phyloP scores from a whole-genome alignment of 2,888 invertebrate species.

The Orthosia gracilis region DNA sequence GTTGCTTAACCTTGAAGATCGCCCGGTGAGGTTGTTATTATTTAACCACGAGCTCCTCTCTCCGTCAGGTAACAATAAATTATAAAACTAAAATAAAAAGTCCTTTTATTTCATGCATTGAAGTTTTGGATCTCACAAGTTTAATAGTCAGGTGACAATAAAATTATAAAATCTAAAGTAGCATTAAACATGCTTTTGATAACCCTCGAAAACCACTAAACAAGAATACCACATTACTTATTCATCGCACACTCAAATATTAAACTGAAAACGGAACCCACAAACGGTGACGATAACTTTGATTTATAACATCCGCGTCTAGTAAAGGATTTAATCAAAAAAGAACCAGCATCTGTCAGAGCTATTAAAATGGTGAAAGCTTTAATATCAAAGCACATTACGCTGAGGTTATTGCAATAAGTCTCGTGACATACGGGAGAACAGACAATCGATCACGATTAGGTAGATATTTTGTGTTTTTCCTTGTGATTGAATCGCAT shows the following conservation, averaged over 20 bases:
- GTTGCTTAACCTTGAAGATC: too few species aligned
- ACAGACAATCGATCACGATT: conserved; percentile 16
- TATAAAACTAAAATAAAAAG: too few species aligned
- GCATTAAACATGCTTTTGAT: not conserved
- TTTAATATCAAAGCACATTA: conserved; percentile 84
- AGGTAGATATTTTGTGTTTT: not conserved
- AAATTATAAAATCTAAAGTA: too few species aligned
- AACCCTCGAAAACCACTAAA: not conserved
- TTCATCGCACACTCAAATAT: conserved; percentile 30
- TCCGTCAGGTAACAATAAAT: too few species aligned
- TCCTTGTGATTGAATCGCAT: not conserved
- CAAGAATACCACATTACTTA: conserved; percentile 5
- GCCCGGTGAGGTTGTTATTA: too few species aligned
- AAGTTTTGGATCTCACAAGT: too few species aligned
- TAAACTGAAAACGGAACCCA: conserved; percentile 22
- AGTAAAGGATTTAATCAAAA: conserved; percentile 82
- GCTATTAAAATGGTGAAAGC: conserved; percentile 80
- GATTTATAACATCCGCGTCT: conserved; percentile 73
- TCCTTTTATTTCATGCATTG: too few species aligned
- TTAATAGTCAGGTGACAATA: too few species aligned
- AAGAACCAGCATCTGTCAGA: conserved; percentile 79
- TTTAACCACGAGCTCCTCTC: too few species aligned
- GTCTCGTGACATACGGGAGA: conserved; percentile 69
- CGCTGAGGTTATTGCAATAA: conserved; percentile 79
- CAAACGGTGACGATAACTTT: conserved; percentile 68